phyloP scores from a whole-genome alignment of 2,888 invertebrate genomes.

The Diarsia rubi region DNA sequence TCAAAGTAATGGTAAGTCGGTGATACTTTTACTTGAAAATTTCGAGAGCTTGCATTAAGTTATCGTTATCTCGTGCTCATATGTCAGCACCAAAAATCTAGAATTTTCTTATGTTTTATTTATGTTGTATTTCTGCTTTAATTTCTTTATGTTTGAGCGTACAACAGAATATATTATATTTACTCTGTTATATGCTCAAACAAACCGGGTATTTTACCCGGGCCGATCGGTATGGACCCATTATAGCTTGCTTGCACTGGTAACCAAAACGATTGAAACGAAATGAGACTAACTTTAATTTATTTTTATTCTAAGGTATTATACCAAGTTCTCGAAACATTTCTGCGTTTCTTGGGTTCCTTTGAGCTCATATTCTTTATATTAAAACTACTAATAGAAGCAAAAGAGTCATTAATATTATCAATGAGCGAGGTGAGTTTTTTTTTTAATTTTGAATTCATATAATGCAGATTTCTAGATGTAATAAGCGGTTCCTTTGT shows the following conservation, averaged over 20 bases:
- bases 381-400: not conserved
- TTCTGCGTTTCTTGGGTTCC: not conserved
- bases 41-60: not conserved
- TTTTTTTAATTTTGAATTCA: not conserved
- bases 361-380: not conserved
- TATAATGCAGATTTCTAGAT: not conserved
- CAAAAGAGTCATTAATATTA: not conserved
- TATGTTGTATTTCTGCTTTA: not conserved
- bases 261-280: not conserved
- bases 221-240: not conserved
- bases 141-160: not conserved
- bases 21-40: not conserved
- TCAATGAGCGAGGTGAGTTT: not conserved
- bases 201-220: not conserved
- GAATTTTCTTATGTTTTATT: not conserved
- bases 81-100: not conserved
- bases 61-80: not conserved
- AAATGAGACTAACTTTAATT: not conserved
- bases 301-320: not conserved
- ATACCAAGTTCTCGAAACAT: not conserved
- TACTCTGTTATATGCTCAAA: not conserved
- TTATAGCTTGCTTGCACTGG: not conserved
- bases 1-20: constrained; percentile 3
- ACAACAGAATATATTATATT: not conserved
- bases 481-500: no score